These are phyloP conservation scores for Hyles lineata DNA, from an alignment of 2,888 invertebrate species.

Conservation along the genomic window DNA sequence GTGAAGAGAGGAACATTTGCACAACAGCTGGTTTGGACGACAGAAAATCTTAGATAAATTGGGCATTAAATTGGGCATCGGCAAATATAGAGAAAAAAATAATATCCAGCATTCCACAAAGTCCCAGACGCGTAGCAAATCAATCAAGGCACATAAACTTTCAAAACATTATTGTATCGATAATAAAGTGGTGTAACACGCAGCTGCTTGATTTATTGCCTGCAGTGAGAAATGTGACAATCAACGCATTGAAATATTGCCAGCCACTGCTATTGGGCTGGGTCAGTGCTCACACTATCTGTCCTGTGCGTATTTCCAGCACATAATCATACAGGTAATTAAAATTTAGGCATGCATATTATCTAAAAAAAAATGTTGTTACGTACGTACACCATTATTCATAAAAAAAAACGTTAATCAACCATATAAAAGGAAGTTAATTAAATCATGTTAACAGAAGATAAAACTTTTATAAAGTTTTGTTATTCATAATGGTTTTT, in stretches of 20 bases:
- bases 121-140: neutral
- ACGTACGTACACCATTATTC: too few relatives aligned
- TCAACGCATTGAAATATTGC: conserved; percentile 48
- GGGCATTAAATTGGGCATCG: too few relatives aligned
- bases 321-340: neutral
- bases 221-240: conserved; percentile 44
- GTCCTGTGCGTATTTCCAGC: neutral
- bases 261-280: conserved; percentile 47
- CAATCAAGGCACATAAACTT: neutral
- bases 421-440: too few relatives aligned
- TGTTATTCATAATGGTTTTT: too few relatives aligned
- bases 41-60: too few relatives aligned
- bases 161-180: neutral
- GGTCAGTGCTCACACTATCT: conserved; percentile 55
- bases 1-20: too few relatives aligned
- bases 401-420: too few relatives aligned
- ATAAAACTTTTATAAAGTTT: too few relatives aligned
- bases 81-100: too few relatives aligned
- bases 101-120: neutral
- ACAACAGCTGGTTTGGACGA: too few relatives aligned
- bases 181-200: conserved; percentile 4
- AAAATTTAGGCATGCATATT: neutral
- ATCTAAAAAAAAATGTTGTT: neutral
- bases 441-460: too few relatives aligned
- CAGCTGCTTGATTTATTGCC: conserved; percentile 28